Conservation (phyloP, 2,888 invertebrate genomes). For the Cheilosia vernalis region DNA sequence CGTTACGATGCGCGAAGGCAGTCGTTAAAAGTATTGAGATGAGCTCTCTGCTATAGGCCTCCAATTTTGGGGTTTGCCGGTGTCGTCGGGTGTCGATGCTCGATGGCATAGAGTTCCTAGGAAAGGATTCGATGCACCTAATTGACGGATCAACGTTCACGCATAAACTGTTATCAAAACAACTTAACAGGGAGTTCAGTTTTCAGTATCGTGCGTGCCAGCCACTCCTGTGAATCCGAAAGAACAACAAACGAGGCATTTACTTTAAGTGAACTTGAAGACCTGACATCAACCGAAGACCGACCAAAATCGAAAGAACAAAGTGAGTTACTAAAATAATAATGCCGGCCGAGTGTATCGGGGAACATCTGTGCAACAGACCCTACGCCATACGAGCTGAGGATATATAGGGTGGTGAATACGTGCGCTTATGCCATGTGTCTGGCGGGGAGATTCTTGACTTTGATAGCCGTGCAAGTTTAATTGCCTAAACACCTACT, state of each 20-base stretch:
- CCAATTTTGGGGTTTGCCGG: conserved; percentile 27
- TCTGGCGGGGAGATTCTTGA: conserved; percentile 10
- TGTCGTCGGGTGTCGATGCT: neutral
- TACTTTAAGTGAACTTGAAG: conserved; percentile 74
- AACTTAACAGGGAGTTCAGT: conserved; percentile 58
- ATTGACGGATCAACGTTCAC: conserved; percentile 62
- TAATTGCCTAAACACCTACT: conserved; percentile 36
- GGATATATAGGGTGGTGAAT: neutral
- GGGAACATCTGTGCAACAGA: conserved; percentile 66
- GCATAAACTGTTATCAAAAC: conserved; percentile 69
- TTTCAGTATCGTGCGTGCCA: conserved; percentile 59
- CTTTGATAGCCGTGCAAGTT: conserved; percentile 25
- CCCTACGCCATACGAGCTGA: conserved; percentile 14
- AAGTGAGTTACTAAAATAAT: conserved; percentile 73
- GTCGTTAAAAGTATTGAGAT: conserved; percentile 35
- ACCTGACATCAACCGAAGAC: conserved; percentile 68
- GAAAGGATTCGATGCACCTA: conserved; percentile 71
- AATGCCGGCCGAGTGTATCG: conserved; percentile 28
- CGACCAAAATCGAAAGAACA: conserved; percentile 65
- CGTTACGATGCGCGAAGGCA: conserved; percentile 48
- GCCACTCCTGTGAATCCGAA: conserved; percentile 63
- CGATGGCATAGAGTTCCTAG: conserved; percentile 45
- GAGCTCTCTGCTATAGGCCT: neutral
- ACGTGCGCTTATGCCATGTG: conserved; percentile 42
- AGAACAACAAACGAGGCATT: conserved; percentile 70